A percentile compares a stretch with the other conserved stretches of the same genome.
Conservation (phyloP, 1,140 invertebrate genomes). For the Steinernema khuongi region DNA sequence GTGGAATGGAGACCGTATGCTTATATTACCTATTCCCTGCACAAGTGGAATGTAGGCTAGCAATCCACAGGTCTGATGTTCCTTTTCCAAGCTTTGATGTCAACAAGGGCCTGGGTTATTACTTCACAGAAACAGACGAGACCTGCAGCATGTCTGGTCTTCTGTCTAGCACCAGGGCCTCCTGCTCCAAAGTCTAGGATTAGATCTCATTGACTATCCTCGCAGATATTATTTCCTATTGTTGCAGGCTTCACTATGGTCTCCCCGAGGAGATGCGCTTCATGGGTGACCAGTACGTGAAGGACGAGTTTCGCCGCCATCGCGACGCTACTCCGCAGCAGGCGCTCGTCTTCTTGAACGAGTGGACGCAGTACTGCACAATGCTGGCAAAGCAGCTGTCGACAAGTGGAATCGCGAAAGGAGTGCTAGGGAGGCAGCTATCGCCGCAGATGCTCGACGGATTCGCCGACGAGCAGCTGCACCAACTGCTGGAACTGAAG, state of each 20-base stretch:
- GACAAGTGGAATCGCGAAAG: slow-evolving; percentile 20
- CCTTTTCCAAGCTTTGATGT: too few species aligned
- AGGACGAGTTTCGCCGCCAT: slow-evolving; percentile 60
- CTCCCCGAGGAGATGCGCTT: slow-evolving; percentile 57
- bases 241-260: slow-evolving; percentile 57
- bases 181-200: too few species aligned
- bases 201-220: too few species aligned
- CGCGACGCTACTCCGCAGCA: slow-evolving; percentile 53
- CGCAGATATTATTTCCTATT: too few species aligned
- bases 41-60: too few species aligned
- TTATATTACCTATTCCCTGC: too few species aligned
- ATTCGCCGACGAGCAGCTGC: slow-evolving; percentile 47
- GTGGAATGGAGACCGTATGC: too few species aligned
- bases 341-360: slow-evolving; percentile 57
- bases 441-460: slow-evolving; percentile 26
- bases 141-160: too few species aligned
- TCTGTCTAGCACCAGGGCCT: too few species aligned
- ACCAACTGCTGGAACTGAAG: slow-evolving; percentile 44
- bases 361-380: slow-evolving; percentile 58
- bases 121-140: too few species aligned
- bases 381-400: slow-evolving; percentile 45
- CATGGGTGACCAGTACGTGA: slow-evolving; percentile 61
- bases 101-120: too few species aligned
- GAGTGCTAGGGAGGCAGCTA: slow-evolving; percentile 36
- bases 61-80: too few species aligned